Conservation (phyloP, 2,888 invertebrate genomes). For the Mesochorus sp. region DNA sequence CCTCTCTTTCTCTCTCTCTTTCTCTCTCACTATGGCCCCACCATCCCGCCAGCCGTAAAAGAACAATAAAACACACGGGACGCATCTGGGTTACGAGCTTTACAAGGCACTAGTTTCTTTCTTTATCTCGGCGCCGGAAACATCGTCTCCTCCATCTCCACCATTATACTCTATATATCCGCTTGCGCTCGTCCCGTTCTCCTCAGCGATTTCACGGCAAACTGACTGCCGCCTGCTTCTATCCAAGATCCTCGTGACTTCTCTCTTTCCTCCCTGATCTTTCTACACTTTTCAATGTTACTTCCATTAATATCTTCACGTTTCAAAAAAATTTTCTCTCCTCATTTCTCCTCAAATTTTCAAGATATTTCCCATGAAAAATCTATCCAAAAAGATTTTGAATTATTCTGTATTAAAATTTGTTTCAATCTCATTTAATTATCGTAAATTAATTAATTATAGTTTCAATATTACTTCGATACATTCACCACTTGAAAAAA, state of each 20-base stretch:
- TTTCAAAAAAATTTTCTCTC: too few species aligned
- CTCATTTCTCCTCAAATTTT: too few species aligned
- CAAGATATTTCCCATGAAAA: too few species aligned
- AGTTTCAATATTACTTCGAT: too few species aligned
- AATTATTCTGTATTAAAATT: too few species aligned
- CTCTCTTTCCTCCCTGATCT: slow-evolving; percentile 27
- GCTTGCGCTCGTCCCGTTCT: slow-evolving; percentile 37
- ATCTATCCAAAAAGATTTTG: too few species aligned
- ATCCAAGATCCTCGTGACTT: slow-evolving; percentile 42
- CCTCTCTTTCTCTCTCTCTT: slow-evolving; percentile 23
- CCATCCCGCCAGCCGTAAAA: slow-evolving; percentile 73
- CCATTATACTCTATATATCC: slow-evolving; percentile 37
- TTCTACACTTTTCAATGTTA: slow-evolving; percentile 3
- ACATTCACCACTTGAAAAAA: too few species aligned
- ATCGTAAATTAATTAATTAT: too few species aligned
- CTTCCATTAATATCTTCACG: too few species aligned
- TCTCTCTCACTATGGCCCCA: slow-evolving; percentile 18
- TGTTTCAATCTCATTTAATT: too few species aligned
- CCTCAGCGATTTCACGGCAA: slow-evolving; percentile 64
- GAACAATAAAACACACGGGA: slow-evolving; percentile 80
- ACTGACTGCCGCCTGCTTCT: slow-evolving; percentile 18
- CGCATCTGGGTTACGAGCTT: slow-evolving; percentile 80
- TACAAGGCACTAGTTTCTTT: slow-evolving; percentile 76
- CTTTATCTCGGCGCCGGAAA: slow-evolving; percentile 69
- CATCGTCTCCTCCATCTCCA: slow-evolving; percentile 42